phyloP scores from a whole-genome alignment of 2,888 invertebrate species.

The Campaea margaritaria region DNA sequence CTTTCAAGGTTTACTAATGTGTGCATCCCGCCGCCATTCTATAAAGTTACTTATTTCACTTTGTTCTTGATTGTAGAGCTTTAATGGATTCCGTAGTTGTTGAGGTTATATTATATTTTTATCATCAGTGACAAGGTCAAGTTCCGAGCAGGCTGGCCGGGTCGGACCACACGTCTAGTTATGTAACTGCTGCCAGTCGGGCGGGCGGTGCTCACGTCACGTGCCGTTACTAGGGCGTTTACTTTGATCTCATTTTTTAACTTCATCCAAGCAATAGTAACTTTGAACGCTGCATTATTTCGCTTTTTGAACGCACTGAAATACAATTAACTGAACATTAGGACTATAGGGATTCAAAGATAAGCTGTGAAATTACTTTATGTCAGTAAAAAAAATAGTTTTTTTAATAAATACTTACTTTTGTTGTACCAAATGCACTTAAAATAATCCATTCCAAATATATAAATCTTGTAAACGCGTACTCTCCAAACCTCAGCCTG shows the following conservation, averaged over 20 bases:
- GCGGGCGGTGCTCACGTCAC: slow-evolving; percentile 15
- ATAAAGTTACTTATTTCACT: slow-evolving; percentile 11
- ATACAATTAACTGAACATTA: too few relatives aligned
- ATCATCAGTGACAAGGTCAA: slow-evolving; percentile 67
- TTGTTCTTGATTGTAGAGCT: slow-evolving; percentile 10
- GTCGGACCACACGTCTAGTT: slow-evolving; percentile 56
- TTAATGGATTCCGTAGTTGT: neutral
- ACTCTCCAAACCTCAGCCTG: too few relatives aligned
- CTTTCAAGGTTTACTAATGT: slow-evolving; percentile 31
- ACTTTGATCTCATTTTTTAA: slow-evolving; percentile 8
- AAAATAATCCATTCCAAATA: too few relatives aligned
- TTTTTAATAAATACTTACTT: neutral
- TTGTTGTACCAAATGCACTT: neutral
- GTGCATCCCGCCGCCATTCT: slow-evolving; percentile 15
- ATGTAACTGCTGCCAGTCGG: slow-evolving; percentile 53
- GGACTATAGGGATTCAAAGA: too few relatives aligned
- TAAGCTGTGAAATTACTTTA: too few relatives aligned
- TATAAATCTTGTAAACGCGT: too few relatives aligned
- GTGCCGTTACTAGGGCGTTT: slow-evolving; percentile 25
- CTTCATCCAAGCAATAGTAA: neutral
- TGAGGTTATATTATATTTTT: slow-evolving; percentile 12
- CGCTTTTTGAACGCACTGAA: too few relatives aligned
- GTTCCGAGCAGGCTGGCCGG: slow-evolving; percentile 58
- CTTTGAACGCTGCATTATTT: too few relatives aligned
- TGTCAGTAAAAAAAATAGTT: too few relatives aligned